These are phyloP conservation scores for Pachycephus smyrnensis DNA, from an alignment of 2,888 invertebrate genomes.

Conservation along the genomic window DNA sequence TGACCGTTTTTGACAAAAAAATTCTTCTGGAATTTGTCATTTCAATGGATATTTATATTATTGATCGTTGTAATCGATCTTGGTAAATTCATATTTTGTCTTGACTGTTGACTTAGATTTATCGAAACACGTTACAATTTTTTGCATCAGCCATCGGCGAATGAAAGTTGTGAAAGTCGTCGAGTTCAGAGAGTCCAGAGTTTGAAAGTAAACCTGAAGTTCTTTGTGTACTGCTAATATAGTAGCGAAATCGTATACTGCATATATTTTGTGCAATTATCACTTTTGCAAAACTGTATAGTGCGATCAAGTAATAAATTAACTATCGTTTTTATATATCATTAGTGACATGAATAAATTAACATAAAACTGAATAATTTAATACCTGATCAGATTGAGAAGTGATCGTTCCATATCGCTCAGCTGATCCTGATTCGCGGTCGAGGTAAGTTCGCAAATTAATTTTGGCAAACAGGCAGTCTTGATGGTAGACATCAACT, in stretches of 20 bases:
- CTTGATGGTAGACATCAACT: slow-evolving; percentile 72
- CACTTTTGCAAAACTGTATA: background rate
- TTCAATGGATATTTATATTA: background rate
- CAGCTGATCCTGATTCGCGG: slow-evolving; percentile 72
- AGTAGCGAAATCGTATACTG: background rate
- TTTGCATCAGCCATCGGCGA: slow-evolving; percentile 12
- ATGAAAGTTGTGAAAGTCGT: slow-evolving; percentile 60
- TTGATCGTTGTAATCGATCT: background rate
- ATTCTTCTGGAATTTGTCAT: background rate
- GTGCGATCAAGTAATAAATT: background rate
- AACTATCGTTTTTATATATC: background rate
- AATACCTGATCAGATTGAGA: slow-evolving; percentile 73
- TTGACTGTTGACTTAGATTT: background rate
- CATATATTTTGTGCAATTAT: background rate
- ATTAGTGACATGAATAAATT: background rate
- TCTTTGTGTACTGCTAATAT: background rate
- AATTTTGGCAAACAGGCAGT: slow-evolving; percentile 75
- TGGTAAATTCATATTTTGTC: background rate
- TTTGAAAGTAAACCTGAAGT: slow-evolving; percentile 1
- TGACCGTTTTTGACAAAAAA: background rate
- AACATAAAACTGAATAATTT: background rate
- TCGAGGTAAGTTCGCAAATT: slow-evolving; percentile 75
- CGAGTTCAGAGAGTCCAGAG: background rate
- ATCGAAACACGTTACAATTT: background rate
- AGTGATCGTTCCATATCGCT: slow-evolving; percentile 74